phyloP scores from a whole-genome alignment of 2,888 invertebrate genomes.

The Metacarcinus magister region DNA sequence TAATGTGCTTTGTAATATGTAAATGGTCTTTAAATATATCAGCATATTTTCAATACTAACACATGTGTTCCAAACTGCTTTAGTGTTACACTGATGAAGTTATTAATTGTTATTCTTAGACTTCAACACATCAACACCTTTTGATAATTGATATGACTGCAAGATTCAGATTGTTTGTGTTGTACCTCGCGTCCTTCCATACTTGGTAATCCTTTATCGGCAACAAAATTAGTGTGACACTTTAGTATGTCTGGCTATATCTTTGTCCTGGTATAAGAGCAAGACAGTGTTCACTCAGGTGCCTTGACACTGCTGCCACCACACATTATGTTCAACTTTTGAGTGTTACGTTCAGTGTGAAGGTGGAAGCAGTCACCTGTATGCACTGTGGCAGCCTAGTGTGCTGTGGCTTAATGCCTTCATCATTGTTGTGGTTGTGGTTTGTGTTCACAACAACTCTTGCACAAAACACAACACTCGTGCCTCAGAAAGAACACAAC shows the following conservation, averaged over 20 bases:
- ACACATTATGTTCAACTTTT: background rate
- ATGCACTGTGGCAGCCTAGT: background rate
- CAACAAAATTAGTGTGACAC: constrained; percentile 1
- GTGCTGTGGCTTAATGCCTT: background rate
- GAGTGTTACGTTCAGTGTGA: background rate
- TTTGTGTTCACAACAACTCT: too few relatives aligned
- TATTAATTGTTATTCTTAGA: background rate
- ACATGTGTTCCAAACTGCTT: constrained; percentile 23
- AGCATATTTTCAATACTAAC: constrained; percentile 78
- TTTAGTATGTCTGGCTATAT: background rate
- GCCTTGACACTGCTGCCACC: background rate
- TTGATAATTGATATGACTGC: background rate
- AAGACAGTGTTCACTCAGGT: background rate
- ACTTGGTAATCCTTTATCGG: background rate
- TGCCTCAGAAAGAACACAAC: too few relatives aligned
- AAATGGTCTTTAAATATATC: constrained; percentile 77
- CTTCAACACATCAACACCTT: background rate
- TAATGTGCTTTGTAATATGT: constrained; percentile 78
- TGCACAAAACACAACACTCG: too few relatives aligned
- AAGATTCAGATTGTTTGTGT: background rate
- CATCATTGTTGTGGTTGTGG: background rate
- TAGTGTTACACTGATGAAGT: constrained; percentile 50
- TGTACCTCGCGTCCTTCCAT: background rate
- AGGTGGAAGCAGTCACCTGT: background rate
- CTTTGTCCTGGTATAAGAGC: background rate